Conservation (phyloP, 2,113 vertebrate species). For the Sander vitreus region DNA sequence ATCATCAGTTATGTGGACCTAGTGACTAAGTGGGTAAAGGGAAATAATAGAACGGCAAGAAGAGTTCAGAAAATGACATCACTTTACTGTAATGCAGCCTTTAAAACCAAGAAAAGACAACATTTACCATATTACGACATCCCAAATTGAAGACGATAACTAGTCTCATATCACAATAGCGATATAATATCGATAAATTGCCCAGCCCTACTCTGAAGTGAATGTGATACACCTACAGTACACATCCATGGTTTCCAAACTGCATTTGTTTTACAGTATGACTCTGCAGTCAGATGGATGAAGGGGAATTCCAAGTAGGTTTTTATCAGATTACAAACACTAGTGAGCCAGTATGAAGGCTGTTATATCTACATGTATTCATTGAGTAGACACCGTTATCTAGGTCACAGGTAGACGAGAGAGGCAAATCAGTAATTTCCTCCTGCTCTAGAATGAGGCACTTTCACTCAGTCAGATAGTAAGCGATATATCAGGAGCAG, state of each 20-base stretch:
- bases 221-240: conserved; percentile 35
- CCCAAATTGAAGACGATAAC: too few species aligned
- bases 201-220: conserved; percentile 20
- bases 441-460: conserved; percentile 52
- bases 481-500: conserved; percentile 34
- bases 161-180: too few species aligned
- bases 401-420: conserved; percentile 58
- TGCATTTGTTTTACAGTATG: conserved; percentile 43
- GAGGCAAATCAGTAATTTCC: conserved; percentile 39
- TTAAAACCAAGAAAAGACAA: too few species aligned
- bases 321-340: conserved; percentile 64
- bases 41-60: too few species aligned
- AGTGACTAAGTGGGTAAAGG: too few species aligned
- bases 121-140: too few species aligned
- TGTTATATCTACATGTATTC: conserved; percentile 35
- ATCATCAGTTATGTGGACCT: too few species aligned
- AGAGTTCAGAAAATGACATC: too few species aligned
- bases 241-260: conserved; percentile 40
- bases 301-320: conserved; percentile 59
- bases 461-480: conserved; percentile 67
- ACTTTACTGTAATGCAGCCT: too few species aligned
- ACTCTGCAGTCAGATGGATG: conserved; percentile 49
- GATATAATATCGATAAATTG: too few species aligned
- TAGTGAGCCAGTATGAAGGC: conserved; percentile 18
- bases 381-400: conserved; percentile 40